Base-by-base conservation (phyloP, 2,113 vertebrate species). In the Otolemur garnettii region DNA sequence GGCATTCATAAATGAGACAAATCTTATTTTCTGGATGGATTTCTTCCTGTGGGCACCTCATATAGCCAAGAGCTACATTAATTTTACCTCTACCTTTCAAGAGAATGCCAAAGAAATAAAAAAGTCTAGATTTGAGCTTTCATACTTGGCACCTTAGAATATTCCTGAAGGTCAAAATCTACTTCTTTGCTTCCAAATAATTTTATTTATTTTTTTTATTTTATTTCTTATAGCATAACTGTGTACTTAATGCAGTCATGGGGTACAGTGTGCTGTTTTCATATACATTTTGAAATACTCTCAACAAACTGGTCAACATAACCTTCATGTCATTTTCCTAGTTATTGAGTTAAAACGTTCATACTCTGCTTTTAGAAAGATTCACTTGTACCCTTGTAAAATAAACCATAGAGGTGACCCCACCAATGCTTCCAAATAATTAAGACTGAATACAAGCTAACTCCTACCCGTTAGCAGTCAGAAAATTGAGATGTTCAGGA, bases 11-110 rank as follows among this genome's bases (percentile, higher is more conserved):
- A 80, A 74, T 62, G 90, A 87, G 71, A 55, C 66, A 91, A 55
- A 55, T 30, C 59, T 80, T 91, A 79, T 21, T 80, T 94, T 91
- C 60, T 87, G 74, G 91, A 81, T 87, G n/a, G 71, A 92, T 83
- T 97, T 78, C 18, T 94, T 78, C 80, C 59, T 55, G 84, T 85
- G 90, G 83, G 12, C 21, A 93, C 33, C 71, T 92, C 78, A 55
- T 38, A 50, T 7, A 87, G 50, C 24, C 35, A 69, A 4, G 12
- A 69, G 84, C 77, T 60, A 50, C 7, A 75, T 60, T 35, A 84
- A 57, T 87, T 93, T 90, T 38, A 84, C 57, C 79, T 96, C n/a
- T 53, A 5, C 10, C 8, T 53, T 30, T 74, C 15, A 85, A 33
- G 8, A 77, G 26, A 79, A 35, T 90, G 79, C 72, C 69, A 69